Base-by-base conservation (phyloP, 2,888 invertebrate genomes). In the Hypselothyrea guttata region DNA sequence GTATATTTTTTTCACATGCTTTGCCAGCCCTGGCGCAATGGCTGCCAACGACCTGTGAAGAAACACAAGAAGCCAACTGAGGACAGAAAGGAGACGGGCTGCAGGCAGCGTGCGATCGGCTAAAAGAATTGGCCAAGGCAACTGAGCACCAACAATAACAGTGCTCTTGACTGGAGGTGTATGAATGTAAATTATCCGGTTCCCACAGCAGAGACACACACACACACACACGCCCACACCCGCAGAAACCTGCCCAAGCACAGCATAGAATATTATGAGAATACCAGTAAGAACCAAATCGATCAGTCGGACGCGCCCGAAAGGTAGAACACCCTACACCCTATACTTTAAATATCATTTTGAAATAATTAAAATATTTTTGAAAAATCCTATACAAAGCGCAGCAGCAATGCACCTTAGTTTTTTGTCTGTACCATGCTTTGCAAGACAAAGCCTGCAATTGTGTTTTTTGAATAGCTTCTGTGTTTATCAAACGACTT, bases 101-200 rank as follows among this genome's bases (percentile, higher is more conserved):
- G 22, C 44, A 55, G 48, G 12, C 30, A 55, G 12, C 30, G 12
- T 27, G 44, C 13, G 42, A 33, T 54, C 49, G 48, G 18, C 15
- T 30, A 7, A 56, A 28, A 61, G 48, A 56, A 49, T 61, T 57
- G 34, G 7, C 30, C 48, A 47, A 56, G 51, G 34, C 37, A 45
- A 40, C 22, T 22, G 22, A 37, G 37, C 37, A 18, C 18, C 40
- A 27, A 1, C 15, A 40, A 37, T 30, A 38, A 33, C 13, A 46
- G 35, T 35, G 54, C 34, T 16, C 16, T 28, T 42, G 16, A 27
- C 13, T 47, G 27, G 27, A 45, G 34, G 30, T 53, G 45, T 53
- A 15, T 52, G 38, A 57, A 61, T 71, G 56, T 45, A 42, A 61
- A 66, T 61, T 46, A 37, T 47, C 46, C 41, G 58, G 11, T 63